Evolutionary conservation across 2,888 invertebrate genomes (phyloP), one percentile per base, ranked within the genome.

Genomic region (Thecocarcelia acutangulata): DNA sequence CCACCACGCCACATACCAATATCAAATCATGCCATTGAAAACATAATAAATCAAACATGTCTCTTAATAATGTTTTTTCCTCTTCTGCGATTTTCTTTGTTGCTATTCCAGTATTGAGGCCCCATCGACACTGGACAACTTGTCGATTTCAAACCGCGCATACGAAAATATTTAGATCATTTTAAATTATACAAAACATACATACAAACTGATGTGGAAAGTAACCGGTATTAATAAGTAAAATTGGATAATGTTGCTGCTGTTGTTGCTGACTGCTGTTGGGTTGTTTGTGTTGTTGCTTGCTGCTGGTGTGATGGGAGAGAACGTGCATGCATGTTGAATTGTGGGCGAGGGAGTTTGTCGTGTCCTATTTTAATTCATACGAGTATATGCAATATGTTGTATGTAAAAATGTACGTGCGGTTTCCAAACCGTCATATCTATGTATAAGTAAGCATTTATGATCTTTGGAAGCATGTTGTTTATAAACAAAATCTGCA

Each of bases 121-220:
- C 63, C 52, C 59, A 72, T 61, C 72, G 80, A 68, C 80, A 72
- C 68, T 81, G 68, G 76, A 81, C 80, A 81, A 81, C 54, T 80
- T 80, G 76, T 72, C 76, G 80, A 75, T 80, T 66, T 58, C 64
- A 70, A 70, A 59, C 11, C 17, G 75, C 46, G 50, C 48, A 17
- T 69, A 68, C 63, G 61, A 66, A 80, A 80, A 72, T 80, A 80
- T 80, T 80, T 80, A 76, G 74, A 74, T 75, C 50, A 68, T 54
- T 73, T 73, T 37, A 72, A 73, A 73, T 79, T 64, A 58, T 48
- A 40, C 37, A 70, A 48, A 40, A 46, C n/a, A 15, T 11, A 17
- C 6, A 15, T 15, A 46, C 6, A 33, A 33, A 33, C 33, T 33
- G 6, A 33, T 33, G 33, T 33, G 33, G 33, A 33, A 33, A 33